Evolutionary conservation across 2,113 vertebrate genomes (phyloP), one percentile per base, ranked within the genome.

Genomic region (Oophaga pumilio): DNA sequence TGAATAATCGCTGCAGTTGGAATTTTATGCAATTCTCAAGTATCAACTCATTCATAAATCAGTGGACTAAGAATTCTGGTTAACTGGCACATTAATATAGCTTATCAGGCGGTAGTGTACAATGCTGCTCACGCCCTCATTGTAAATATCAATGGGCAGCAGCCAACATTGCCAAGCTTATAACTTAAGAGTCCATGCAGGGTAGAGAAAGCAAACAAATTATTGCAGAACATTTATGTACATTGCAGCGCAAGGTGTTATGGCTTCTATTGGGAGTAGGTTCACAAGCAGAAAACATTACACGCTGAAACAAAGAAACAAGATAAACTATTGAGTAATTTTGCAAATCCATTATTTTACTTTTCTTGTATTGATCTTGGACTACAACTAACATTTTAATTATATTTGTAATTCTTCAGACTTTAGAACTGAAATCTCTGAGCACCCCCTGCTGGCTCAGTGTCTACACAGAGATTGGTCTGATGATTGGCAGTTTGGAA

Each of bases 91-190:
- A 64, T 66, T 14, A 26, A 11, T 86, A 78, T 50, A 59, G 26
- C 59, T 86, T 77, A 85, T 76, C 83, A 68, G 17, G 60, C 1
- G 1, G 49, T 64, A 52, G 1, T 33, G 60, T 24, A 53, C 15
- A 66, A 22, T 64, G 26, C n/a, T 12, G 12, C 14, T 8, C 62
- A 86, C 85, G 33, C 85, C 85, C 85, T 64, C 60, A 69, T 56
- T 79, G 85, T 79, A 86, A 86, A 86, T 68, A 86, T 78, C 57
- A 64, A 13, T 52, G 79, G 76, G 53, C 49, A 64, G 24, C 9
- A 85, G 53, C 59, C 73, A 76, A 64, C 80, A 81, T 53, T 66
- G 14, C 5, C 26, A 24, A 13, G 43, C 2, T 68, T 18, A 4
- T n/a, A 62, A 62, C n/a, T 62, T 64, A 81, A n/a, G 24, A 81